phyloP scores from a whole-genome alignment of 92 coral and sea anemone genomes.

The Zoanthus gigantus region DNA sequence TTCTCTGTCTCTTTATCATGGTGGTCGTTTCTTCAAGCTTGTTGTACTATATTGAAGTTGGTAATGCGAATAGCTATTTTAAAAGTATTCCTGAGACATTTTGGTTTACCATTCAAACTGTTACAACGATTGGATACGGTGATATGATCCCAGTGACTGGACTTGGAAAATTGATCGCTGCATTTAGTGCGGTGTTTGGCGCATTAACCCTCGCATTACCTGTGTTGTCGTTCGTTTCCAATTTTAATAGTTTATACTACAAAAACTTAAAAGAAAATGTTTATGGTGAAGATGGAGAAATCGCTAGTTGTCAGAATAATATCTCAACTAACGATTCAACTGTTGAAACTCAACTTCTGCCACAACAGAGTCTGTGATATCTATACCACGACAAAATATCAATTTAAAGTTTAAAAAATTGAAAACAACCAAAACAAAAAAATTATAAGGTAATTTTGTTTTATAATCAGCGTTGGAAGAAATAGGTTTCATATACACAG shows the following conservation, averaged over 20 bases:
- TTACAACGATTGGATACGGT: slow-evolving; percentile 97
- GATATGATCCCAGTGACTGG: slow-evolving; percentile 88
- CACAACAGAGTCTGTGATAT: too few species aligned
- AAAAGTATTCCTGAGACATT: slow-evolving; percentile 93
- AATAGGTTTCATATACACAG: background rate
- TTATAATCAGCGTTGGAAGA: too few species aligned
- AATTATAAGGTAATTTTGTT: too few species aligned
- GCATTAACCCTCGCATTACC: slow-evolving; percentile 95
- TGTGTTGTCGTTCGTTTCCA: slow-evolving; percentile 92
- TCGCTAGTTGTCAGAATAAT: background rate
- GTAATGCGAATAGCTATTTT: slow-evolving; percentile 66
- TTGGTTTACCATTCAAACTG: slow-evolving; percentile 96
- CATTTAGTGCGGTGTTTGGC: slow-evolving; percentile 91
- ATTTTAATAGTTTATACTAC: slow-evolving; percentile 91
- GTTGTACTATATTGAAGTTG: slow-evolving; percentile 84
- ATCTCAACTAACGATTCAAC: too few species aligned
- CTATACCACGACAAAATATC: too few species aligned
- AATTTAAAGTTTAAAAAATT: too few species aligned
- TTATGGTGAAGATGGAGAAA: slow-evolving; percentile 14
- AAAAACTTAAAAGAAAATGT: slow-evolving; percentile 82
- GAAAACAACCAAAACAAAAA: too few species aligned
- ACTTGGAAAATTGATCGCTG: slow-evolving; percentile 82
- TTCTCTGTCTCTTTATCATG: slow-evolving; percentile 84
- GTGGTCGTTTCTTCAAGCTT: slow-evolving; percentile 85
- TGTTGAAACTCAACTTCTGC: too few species aligned